Base-by-base conservation (phyloP, 1,140 invertebrate genomes). In the Ectropis grisescens region DNA sequence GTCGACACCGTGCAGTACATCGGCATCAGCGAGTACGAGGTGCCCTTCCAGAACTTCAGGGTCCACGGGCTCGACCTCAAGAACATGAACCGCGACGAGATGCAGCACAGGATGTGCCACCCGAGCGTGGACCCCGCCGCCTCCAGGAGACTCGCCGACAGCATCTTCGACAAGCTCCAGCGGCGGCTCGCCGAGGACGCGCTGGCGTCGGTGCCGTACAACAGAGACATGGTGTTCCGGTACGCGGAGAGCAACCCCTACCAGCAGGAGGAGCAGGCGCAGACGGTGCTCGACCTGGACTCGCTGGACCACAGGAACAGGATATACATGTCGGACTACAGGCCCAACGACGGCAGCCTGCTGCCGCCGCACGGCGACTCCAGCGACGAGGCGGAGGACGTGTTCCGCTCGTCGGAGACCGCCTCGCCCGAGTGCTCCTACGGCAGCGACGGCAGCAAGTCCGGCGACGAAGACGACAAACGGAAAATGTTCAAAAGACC, bases 11-110 rank as follows among this genome's bases (percentile, higher is more conserved):
- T 8, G 47, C 79, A 31, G 47, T 57, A 29, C 47, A 76, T 50
- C 64, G 84, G 44, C 45, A 82, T 58, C 56, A 71, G 33, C 70
- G 85, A 69, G 49, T 79, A 50, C 25, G 70, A 78, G 12, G 38
- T 76, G 3, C 72, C 58, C 38, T 81, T 41, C 64, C 83, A 54
- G 66, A 85, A 60, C 61, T 85, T 56, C 66, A 79, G 53, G 12
- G 62, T 86, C 4, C 54, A 76, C 1, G 86, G 86, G 2, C 50
- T 71, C 30, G 78, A 84, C 16, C 47, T 87, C 2, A 46, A 76
- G 13, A 58, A 39, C 4, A 68, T 86, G 47, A 75, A 70, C 2
- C 59, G 74, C 9, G 70, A 84, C 22, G 81, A 86, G 23, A 64
- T 87, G 19, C 43, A 82, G 6, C 60, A 69, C 36, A 78, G 41